Conservation (phyloP, 2,113 vertebrate species). For the Atractosteus spatula region DNA sequence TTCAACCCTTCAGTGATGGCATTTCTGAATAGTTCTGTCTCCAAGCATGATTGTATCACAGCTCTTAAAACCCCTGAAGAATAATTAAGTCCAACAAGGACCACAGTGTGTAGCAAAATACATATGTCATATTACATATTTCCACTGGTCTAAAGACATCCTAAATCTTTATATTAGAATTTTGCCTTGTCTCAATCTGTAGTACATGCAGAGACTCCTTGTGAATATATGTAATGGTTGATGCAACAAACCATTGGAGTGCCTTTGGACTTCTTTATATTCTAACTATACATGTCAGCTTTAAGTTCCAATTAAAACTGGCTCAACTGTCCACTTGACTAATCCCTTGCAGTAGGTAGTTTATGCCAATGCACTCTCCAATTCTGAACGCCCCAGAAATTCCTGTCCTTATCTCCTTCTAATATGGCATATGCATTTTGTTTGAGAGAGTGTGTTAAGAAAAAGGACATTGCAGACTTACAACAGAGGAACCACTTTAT, state of each 20-base stretch:
- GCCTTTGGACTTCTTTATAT: slow-evolving; percentile 10
- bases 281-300: slow-evolving; percentile 15
- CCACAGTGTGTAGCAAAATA: no score
- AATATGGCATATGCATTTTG: slow-evolving; percentile 19
- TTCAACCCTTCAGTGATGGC: no score
- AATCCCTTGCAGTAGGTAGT: slow-evolving; percentile 24
- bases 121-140: no score
- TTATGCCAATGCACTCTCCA: slow-evolving; percentile 19
- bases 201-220: no score
- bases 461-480: background rate
- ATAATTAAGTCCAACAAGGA: no score
- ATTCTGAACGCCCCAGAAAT: slow-evolving; percentile 16
- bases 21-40: no score
- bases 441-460: background rate
- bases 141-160: no score
- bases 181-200: no score
- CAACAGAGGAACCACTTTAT: slow-evolving; percentile 9
- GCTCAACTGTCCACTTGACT: slow-evolving; percentile 16
- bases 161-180: no score
- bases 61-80: no score
- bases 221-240: no score
- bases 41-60: no score
- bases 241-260: background rate
- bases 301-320: slow-evolving; percentile 21
- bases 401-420: slow-evolving; percentile 22